Evolutionary conservation across 2,888 invertebrate species (phyloP), one percentile per base, ranked within the genome.

Genomic region (Imbricaverruca yamaguchii): DNA sequence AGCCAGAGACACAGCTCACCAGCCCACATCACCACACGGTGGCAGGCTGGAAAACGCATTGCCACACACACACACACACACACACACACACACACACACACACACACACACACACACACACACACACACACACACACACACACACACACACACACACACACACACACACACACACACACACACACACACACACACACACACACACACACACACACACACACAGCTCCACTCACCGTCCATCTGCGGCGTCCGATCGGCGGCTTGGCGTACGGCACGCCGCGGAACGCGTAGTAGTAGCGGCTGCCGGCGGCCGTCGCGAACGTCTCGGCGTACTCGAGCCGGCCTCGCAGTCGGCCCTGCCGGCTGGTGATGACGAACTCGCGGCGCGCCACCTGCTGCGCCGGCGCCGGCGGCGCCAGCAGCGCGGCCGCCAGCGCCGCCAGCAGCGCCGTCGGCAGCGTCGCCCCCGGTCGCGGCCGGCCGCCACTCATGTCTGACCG

Each of bases 211-310:
- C n/a, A n/a, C n/a, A n/a, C n/a, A n/a, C n/a, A n/a, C n/a, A n/a
- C n/a, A n/a, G 39, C 39, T 39, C 23, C 23, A 69, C 69, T 39
- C 39, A 69, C 39, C 69, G 25, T 23, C 69, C 69, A 69, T 4
- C 69, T 25, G 21, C n/a, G 69, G 13, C 12, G 39, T 4, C 69
- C 69, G 6, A 13, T 69, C 39, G 69, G 69, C 11, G 69, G 69
- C 69, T 23, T 23, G 69, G 69, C 69, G 39, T 69, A 69, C 6
- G 69, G 69, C 4, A 69, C 13, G 21, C 69, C 69, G n/a, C 69
- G 69, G 39, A 69, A 69, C 39, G 69, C 69, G 69, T 69, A 69
- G 69, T 69, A 69, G 69, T 39, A 69, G 12, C 69, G 25, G 69
- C 69, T 69, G 69, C 12, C 69, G 39, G 23, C 7, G 39, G 39